Percentiles rank a stretch among this genome's conserved stretches.
These are phyloP conservation scores for Okamejei kenojei DNA, from an alignment of 2,797 vertebrate species.

Conservation along the genomic window DNA sequence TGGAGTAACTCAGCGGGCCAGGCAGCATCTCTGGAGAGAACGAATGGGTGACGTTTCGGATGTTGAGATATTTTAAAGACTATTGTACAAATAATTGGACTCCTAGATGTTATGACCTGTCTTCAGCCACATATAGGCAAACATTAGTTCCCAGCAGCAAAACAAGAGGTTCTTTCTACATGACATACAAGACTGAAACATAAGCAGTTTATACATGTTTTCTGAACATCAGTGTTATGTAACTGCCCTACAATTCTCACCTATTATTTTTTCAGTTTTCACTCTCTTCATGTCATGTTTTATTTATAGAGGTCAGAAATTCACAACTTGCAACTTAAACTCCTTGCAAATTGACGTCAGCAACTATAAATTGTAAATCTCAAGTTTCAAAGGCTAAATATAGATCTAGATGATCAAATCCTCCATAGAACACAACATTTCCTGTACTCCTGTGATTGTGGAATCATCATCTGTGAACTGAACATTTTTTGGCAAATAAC, in stretches of 20 bases:
- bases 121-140: neutral
- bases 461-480: neutral
- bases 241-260: neutral
- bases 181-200: neutral
- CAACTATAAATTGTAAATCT: slow-evolving; percentile 2
- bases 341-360: slow-evolving; percentile 25
- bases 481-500: neutral
- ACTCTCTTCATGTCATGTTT: neutral
- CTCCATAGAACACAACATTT: neutral
- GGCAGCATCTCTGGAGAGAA: too few relatives aligned
- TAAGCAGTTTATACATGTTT: neutral
- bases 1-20: too few relatives aligned
- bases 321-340: slow-evolving; percentile 23
- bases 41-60: too few relatives aligned
- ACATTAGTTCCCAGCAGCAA: neutral
- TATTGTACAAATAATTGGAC: slow-evolving; percentile 2
- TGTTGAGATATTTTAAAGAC: neutral
- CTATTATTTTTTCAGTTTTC: slow-evolving; percentile 19
- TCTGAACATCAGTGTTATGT: neutral
- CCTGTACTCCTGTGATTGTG: neutral
- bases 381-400: slow-evolving; percentile 33
- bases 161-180: neutral
- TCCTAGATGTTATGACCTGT: neutral
- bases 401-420: neutral
- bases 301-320: slow-evolving; percentile 15